A percentile compares a stretch with the other conserved stretches of the same genome.
These are phyloP conservation scores for Rhingia campestris DNA, from an alignment of 2,888 invertebrate genomes.

Conservation along the genomic window DNA sequence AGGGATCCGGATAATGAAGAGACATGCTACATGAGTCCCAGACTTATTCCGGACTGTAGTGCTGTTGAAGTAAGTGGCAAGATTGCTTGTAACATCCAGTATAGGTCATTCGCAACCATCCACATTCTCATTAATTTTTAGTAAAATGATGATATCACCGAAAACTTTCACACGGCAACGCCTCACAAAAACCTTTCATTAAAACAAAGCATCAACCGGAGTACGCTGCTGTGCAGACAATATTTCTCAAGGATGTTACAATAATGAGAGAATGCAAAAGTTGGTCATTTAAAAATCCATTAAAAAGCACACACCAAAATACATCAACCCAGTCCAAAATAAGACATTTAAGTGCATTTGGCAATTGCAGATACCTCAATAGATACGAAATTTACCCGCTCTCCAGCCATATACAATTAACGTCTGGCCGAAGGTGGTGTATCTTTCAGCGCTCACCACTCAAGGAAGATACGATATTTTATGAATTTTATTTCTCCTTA, in stretches of 20 bases:
- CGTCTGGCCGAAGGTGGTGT: background rate
- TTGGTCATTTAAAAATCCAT: constrained; percentile 53
- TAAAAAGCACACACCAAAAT: constrained; percentile 13
- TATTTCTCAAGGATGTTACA: background rate
- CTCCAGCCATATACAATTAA: background rate
- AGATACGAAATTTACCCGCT: constrained; percentile 11
- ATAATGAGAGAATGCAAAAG: constrained; percentile 34
- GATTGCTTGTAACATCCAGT: no score
- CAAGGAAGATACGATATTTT: constrained; percentile 7
- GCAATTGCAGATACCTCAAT: constrained; percentile 61
- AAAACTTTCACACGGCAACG: no score
- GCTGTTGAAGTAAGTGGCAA: no score
- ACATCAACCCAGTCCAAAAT: constrained; percentile 23
- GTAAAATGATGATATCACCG: no score
- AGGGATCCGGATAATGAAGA: no score
- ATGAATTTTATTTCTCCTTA: constrained; percentile 47
- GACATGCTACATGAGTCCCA: no score
- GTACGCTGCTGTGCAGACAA: no score
- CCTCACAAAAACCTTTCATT: no score
- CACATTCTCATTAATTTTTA: no score
- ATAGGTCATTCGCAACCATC: no score
- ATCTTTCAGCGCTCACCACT: background rate
- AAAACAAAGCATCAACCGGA: no score
- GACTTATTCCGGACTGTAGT: no score
- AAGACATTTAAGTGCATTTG: constrained; percentile 65